phyloP scores from a whole-genome alignment of 2,888 invertebrate species.

The Pyrgus malvae region DNA sequence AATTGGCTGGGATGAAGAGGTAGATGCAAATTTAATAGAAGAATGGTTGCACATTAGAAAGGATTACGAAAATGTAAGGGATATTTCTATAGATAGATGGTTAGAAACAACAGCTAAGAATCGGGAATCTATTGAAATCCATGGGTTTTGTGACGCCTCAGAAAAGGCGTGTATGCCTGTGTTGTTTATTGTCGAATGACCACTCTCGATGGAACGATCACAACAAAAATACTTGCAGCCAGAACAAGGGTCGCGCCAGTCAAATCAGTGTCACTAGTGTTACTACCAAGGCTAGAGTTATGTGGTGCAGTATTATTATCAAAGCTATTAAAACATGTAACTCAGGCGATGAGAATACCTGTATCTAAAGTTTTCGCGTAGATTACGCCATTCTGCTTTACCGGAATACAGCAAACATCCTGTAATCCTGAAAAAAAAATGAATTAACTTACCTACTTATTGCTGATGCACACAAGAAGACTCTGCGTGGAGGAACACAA shows the following conservation, averaged over 20 bases:
- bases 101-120: background rate
- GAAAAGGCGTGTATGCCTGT: background rate
- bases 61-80: background rate
- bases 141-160: slow-evolving; percentile 4
- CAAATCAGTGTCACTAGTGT: slow-evolving; percentile 22
- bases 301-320: slow-evolving; percentile 32
- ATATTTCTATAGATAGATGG: slow-evolving; percentile 1
- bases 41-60: slow-evolving; percentile 29
- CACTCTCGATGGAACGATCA: background rate
- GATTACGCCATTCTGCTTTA: too few relatives aligned
- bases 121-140: background rate
- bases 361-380: slow-evolving; percentile 22
- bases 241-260: slow-evolving; percentile 31
- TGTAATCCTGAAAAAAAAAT: slow-evolving; percentile 31
- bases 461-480: slow-evolving; percentile 32
- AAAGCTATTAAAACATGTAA: slow-evolving; percentile 30
- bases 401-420: slow-evolving; percentile 30
- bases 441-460: slow-evolving; percentile 31
- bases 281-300: slow-evolving; percentile 31
- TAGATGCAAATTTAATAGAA: slow-evolving; percentile 24
- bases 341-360: slow-evolving; percentile 27
- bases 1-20: slow-evolving; percentile 21
- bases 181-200: background rate
- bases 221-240: slow-evolving; percentile 16
- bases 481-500: slow-evolving; percentile 31